Evolutionary conservation across 2,888 invertebrate species (phyloP).

Genomic region (Eristalinus aeneus): DNA sequence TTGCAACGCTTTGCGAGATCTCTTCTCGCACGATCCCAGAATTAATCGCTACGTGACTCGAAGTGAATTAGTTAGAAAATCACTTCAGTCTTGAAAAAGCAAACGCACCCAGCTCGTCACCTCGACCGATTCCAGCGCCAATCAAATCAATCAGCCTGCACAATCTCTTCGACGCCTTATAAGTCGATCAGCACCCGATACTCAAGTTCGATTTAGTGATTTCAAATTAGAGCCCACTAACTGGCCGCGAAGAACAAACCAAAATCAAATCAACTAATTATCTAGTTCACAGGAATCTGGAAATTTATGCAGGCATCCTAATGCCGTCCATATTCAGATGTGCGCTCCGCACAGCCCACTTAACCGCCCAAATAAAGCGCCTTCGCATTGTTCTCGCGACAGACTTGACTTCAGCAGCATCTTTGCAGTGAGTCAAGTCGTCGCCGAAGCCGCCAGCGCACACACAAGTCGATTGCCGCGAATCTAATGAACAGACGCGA

Average conservation of each 20-base stretch:
- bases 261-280: not conserved
- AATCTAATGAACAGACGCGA: not conserved
- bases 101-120: not conserved
- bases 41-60: too few relatives aligned
- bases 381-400: constrained; percentile 26
- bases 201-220: not conserved
- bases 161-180: not conserved
- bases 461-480: not conserved
- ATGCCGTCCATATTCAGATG: constrained; percentile 24
- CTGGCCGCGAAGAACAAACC: not conserved
- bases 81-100: not conserved
- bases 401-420: constrained; percentile 11
- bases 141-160: not conserved
- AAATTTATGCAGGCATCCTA: constrained; percentile 11
- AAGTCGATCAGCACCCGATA: not conserved
- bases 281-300: not conserved
- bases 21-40: too few relatives aligned
- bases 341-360: constrained; percentile 36
- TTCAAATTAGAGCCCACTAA: not conserved
- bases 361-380: constrained; percentile 43
- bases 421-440: not conserved
- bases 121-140: not conserved
- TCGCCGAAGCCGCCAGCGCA: too few relatives aligned
- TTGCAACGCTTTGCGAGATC: too few relatives aligned
- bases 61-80: too few relatives aligned